Conservation (phyloP, 2,797 vertebrate genomes). For the Phoebastria nigripes region DNA sequence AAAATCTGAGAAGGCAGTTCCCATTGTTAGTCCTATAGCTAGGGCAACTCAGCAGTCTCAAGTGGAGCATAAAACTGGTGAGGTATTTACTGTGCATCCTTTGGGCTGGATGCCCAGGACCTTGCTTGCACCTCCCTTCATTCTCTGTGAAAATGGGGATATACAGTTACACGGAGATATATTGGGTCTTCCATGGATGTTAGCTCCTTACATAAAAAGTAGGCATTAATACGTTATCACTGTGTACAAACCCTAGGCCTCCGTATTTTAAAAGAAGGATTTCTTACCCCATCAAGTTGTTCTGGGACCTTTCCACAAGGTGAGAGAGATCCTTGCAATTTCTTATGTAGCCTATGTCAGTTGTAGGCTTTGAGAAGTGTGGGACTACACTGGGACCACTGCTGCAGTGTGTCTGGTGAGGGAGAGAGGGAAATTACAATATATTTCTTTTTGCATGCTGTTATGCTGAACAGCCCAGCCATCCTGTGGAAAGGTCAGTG, state of each 20-base stretch:
- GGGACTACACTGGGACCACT: background rate
- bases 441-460: background rate
- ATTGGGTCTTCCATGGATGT: background rate
- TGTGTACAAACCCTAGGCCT: background rate
- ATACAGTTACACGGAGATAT: background rate
- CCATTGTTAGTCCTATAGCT: background rate
- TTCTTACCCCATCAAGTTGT: background rate
- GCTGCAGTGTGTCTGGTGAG: background rate
- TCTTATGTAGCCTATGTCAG: background rate
- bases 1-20: background rate
- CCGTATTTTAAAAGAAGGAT: background rate
- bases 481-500: background rate
- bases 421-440: background rate
- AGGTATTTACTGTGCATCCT: background rate
- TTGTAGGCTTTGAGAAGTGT: background rate
- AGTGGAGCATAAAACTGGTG: background rate
- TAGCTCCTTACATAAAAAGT: background rate
- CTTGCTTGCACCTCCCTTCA: background rate
- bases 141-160: background rate
- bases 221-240: background rate
- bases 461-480: background rate
- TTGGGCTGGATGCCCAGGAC: background rate
- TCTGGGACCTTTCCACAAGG: background rate
- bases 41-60: background rate
- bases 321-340: background rate